These are phyloP conservation scores for Drepana falcataria DNA, from an alignment of 2,888 invertebrate species.

Conservation along the genomic window DNA sequence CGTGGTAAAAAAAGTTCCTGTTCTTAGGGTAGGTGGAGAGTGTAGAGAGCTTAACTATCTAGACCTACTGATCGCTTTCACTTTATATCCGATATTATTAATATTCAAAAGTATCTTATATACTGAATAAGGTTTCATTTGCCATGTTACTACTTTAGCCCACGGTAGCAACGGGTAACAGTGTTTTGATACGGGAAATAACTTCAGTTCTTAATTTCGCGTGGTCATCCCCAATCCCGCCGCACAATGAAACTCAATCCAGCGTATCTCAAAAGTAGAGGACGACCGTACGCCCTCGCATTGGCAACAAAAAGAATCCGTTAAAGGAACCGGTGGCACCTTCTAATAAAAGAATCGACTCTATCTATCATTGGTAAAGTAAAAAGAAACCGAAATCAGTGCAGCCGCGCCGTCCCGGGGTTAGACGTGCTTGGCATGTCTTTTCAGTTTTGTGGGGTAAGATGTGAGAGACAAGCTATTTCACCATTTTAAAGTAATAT, in stretches of 20 bases:
- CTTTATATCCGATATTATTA: no score
- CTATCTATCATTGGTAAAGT: slow-evolving; percentile 58
- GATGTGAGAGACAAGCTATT: slow-evolving; percentile 13
- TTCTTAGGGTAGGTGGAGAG: no score
- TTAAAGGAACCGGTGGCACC: slow-evolving; percentile 37
- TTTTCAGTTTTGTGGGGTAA: slow-evolving; percentile 22
- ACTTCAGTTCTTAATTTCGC: slow-evolving; percentile 7
- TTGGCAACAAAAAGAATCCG: slow-evolving; percentile 45
- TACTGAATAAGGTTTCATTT: no score
- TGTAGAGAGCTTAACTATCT: no score
- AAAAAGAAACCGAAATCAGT: slow-evolving; percentile 65
- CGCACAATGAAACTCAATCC: slow-evolving; percentile 17
- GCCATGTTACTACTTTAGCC: no score
- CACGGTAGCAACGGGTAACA: no score
- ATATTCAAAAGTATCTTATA: no score
- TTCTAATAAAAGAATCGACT: slow-evolving; percentile 63
- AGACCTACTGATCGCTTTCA: no score
- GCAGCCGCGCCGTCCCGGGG: slow-evolving; percentile 48
- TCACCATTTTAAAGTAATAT: not conserved
- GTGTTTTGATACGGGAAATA: not conserved
- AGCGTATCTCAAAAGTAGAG: slow-evolving; percentile 10
- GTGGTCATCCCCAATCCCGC: slow-evolving; percentile 29
- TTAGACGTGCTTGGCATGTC: slow-evolving; percentile 62
- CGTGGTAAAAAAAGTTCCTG: no score
- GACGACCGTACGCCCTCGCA: not conserved